Base-by-base conservation (phyloP, 2,888 invertebrate genomes). In the Latrodectus elegans region DNA sequence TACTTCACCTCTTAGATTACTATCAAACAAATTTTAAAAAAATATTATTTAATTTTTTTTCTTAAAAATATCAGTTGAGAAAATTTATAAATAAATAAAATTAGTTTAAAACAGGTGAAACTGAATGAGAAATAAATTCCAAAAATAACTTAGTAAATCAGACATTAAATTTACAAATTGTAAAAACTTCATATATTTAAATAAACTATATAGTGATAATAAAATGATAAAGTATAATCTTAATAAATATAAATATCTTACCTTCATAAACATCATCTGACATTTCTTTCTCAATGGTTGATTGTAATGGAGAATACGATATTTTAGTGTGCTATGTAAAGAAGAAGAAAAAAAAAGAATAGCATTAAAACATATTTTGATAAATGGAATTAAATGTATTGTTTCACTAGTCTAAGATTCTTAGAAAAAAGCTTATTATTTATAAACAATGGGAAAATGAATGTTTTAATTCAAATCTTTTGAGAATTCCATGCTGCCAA, bases 231-330 rank as follows among this genome's bases (percentile, higher is more conserved):
- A 67, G n/a, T 22, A n/a, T n/a, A 17, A 17, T 68, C 12, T 12
- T 68, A 68, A 68, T 17, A 22, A 68, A 67, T 9, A 17, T 67
- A 67, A 22, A 17, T 12, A 68, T 15, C 26, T 53, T 78, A 83
- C 88, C 88, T 84, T 38, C 71, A 49, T 67, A 76, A 80, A 79
- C 71, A 75, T 79, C 88, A 53, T 71, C 60, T 38, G 60, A 17
- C 11, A 38, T n/a, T 77, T 82, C 53, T 64, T 75, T 79, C n/a
- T 84, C 83, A 74, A 81, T 49, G 49, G 79, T 77, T 17, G 89
- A 86, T 67, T 78, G 86, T n/a, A 89, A 60, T 12, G 85, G 83
- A 1, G 89, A 89, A 67, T 89, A 89, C n/a, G 89, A 70, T 8
- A 87, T 77, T 71, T 89, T 88, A 14, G 89, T 89, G n/a, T 89